Evolutionary conservation across 2,888 invertebrate species (phyloP).

Genomic region (Poecilobothrus nobilitatus): DNA sequence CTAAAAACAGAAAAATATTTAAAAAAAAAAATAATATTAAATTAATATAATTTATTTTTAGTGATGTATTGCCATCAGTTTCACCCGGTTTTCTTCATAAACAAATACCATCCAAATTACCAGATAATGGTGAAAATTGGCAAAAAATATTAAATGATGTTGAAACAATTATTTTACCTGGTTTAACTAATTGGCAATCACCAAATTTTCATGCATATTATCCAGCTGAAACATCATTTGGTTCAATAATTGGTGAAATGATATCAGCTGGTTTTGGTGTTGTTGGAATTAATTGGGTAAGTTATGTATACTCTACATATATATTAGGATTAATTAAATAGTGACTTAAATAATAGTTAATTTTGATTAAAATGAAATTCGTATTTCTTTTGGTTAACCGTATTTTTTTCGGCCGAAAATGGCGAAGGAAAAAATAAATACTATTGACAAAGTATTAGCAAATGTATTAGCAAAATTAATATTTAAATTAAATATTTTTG

Average conservation of each 20-base stretch:
- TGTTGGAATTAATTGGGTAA: constrained; percentile 87
- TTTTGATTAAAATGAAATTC: too few species aligned
- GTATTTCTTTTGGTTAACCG: too few species aligned
- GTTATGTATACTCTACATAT: constrained; percentile 26
- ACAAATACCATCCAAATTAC: constrained; percentile 70
- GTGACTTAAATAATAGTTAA: too few species aligned
- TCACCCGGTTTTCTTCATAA: constrained; percentile 82
- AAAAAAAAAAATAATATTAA: too few species aligned
- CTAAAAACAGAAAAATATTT: too few species aligned
- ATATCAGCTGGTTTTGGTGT: constrained; percentile 74
- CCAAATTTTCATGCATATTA: constrained; percentile 90
- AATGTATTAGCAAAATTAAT: too few species aligned
- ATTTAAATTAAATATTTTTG: too few species aligned
- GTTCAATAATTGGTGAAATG: constrained; percentile 76
- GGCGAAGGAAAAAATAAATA: too few species aligned
- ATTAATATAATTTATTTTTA: constrained; percentile 33
- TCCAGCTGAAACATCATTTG: constrained; percentile 76
- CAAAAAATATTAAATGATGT: constrained; percentile 79
- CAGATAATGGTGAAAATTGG: constrained; percentile 77
- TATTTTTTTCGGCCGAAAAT: too few species aligned
- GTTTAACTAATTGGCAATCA: constrained; percentile 88
- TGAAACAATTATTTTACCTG: constrained; percentile 82
- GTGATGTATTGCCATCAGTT: constrained; percentile 76
- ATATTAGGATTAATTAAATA: too few species aligned
- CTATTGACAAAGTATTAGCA: too few species aligned